phyloP scores from a whole-genome alignment of 2,113 vertebrate species.

The Myotis davidii region DNA sequence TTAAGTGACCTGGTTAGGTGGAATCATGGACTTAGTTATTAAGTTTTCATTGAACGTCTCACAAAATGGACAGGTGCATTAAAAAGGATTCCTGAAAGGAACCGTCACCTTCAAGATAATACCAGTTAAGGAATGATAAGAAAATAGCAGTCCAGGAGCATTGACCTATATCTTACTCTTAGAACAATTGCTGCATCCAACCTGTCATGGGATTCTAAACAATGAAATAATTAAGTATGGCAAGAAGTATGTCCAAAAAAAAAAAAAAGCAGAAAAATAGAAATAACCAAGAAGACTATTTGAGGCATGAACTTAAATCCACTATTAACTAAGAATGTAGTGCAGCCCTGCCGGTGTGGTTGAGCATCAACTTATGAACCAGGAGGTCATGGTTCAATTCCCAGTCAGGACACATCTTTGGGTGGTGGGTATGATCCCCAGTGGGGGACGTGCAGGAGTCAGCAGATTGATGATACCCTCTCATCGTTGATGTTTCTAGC shows the following conservation, averaged over 20 bases:
- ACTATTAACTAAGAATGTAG: neutral
- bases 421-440: too few species aligned
- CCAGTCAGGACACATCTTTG: too few species aligned
- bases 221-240: neutral
- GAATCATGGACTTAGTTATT: neutral
- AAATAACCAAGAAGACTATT: neutral
- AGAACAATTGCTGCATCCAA: neutral
- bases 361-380: too few species aligned
- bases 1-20: neutral
- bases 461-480: too few species aligned
- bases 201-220: neutral
- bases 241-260: neutral
- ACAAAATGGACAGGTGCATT: neutral
- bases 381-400: too few species aligned
- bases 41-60: neutral
- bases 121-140: neutral
- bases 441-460: too few species aligned
- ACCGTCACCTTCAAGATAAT: neutral
- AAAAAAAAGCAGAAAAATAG: neutral
- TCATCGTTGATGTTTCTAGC: too few species aligned
- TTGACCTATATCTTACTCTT: neutral
- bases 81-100: neutral
- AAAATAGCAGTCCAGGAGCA: neutral
- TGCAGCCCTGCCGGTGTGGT: too few species aligned
- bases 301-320: neutral